Evolutionary conservation across 2,113 vertebrate species (phyloP).

Genomic region (Nematolebias whitei): DNA sequence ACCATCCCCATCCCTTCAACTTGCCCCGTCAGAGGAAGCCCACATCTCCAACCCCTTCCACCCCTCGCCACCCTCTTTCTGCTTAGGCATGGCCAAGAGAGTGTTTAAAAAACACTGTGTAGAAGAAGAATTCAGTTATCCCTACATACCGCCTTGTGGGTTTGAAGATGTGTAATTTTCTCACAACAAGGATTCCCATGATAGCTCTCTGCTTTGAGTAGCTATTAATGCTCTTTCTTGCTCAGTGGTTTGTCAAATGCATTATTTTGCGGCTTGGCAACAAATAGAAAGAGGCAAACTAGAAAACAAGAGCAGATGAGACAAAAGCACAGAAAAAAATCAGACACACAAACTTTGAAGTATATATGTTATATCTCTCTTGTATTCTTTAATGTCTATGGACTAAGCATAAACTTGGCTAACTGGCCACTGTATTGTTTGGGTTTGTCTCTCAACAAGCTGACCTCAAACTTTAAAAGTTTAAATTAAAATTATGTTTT

Average conservation of each 20-base stretch:
- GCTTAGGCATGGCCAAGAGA: constrained; percentile 57
- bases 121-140: constrained; percentile 48
- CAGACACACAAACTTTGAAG: neutral
- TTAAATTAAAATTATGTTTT: constrained; percentile 25
- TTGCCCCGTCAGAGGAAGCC: constrained; percentile 37
- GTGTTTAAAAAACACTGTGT: constrained; percentile 54
- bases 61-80: neutral
- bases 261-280: constrained; percentile 70
- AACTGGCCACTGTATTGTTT: neutral
- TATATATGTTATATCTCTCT: no score
- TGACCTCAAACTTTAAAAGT: constrained; percentile 1
- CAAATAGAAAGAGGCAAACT: constrained; percentile 30
- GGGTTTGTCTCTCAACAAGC: no score
- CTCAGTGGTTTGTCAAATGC: constrained; percentile 80
- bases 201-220: constrained; percentile 78
- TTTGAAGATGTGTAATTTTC: constrained; percentile 69
- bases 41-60: constrained; percentile 16
- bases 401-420: neutral
- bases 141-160: constrained; percentile 52
- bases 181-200: constrained; percentile 76
- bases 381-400: neutral
- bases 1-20: neutral
- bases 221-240: constrained; percentile 82
- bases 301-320: neutral
- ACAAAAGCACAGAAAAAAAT: accelerated